These are phyloP conservation scores for Monoplex corrugatus DNA, from an alignment of 2,888 invertebrate species.

Conservation along the genomic window DNA sequence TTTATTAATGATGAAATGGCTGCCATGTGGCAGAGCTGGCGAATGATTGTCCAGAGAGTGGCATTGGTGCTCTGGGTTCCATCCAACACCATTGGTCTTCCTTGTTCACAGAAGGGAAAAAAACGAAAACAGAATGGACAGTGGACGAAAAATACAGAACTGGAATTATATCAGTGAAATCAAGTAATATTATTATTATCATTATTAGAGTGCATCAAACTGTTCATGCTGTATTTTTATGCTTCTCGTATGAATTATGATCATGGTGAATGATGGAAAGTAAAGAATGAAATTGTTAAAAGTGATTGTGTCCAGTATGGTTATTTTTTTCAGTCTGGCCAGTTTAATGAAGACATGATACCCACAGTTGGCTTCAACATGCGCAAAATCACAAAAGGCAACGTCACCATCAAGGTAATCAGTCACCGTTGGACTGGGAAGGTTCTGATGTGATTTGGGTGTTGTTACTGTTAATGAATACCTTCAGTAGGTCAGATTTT, in stretches of 20 bases:
- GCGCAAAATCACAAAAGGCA: conserved; percentile 99
- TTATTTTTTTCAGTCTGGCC: conserved; percentile 92
- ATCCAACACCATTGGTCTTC: no score
- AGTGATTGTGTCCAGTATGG: neutral
- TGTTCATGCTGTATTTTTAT: neutral
- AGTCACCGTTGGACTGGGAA: no score
- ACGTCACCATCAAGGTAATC: conserved; percentile 97
- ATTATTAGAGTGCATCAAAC: neutral
- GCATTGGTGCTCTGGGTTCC: no score
- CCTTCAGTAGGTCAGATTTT: neutral
- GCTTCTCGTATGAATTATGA: neutral
- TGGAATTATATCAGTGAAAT: no score
- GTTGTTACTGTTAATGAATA: no score
- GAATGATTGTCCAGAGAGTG: no score
- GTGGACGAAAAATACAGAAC: no score
- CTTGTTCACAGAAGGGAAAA: no score
- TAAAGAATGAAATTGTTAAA: neutral
- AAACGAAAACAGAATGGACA: no score
- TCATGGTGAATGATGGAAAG: neutral
- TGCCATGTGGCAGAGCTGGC: no score
- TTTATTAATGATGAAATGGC: no score
- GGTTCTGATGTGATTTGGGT: no score
- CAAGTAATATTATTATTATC: neutral
- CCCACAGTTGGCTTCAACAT: conserved; percentile 99
- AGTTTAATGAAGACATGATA: conserved; percentile 99